phyloP scores from a whole-genome alignment of 2,888 invertebrate genomes.

The Nasonia oneida region DNA sequence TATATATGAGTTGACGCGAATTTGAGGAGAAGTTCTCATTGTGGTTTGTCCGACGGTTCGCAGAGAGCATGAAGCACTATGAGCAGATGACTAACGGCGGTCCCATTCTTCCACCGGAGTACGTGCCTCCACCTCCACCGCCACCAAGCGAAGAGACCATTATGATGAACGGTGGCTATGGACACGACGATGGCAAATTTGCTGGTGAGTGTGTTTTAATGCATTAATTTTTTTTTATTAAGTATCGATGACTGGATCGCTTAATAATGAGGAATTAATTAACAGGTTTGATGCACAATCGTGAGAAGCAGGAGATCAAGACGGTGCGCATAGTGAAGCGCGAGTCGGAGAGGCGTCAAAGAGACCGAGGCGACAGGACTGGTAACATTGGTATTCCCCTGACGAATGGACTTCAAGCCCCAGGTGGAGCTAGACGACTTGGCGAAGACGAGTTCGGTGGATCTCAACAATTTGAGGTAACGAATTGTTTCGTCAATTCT shows the following conservation, averaged over 20 bases:
- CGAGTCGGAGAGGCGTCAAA: slow-evolving; percentile 91
- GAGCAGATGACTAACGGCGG: slow-evolving; percentile 69
- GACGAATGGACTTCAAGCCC: slow-evolving; percentile 71
- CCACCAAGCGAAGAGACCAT: slow-evolving; percentile 68
- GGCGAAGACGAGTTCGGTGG: slow-evolving; percentile 72
- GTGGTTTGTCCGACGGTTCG: neutral
- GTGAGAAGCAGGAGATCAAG: slow-evolving; percentile 94
- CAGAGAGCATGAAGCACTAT: slow-evolving; percentile 69
- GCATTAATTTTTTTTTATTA: neutral
- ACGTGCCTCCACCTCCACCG: slow-evolving; percentile 74
- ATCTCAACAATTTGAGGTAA: slow-evolving; percentile 73
- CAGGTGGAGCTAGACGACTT: slow-evolving; percentile 73
- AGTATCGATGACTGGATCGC: neutral
- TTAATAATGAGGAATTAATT: neutral
- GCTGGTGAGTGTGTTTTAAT: slow-evolving; percentile 44
- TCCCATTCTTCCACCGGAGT: slow-evolving; percentile 72
- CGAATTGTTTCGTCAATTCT: slow-evolving; percentile 29
- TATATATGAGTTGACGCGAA: neutral
- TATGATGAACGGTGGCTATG: slow-evolving; percentile 70
- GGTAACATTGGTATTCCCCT: slow-evolving; percentile 75
- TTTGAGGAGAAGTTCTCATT: neutral
- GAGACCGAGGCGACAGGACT: slow-evolving; percentile 87
- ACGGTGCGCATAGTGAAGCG: slow-evolving; percentile 96
- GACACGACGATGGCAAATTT: slow-evolving; percentile 72
- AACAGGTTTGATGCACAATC: slow-evolving; percentile 79